Percentiles rank a stretch among this genome's conserved stretches.
Conservation (phyloP, 2,113 vertebrate genomes). For the Chiloscyllium plagiosum region DNA sequence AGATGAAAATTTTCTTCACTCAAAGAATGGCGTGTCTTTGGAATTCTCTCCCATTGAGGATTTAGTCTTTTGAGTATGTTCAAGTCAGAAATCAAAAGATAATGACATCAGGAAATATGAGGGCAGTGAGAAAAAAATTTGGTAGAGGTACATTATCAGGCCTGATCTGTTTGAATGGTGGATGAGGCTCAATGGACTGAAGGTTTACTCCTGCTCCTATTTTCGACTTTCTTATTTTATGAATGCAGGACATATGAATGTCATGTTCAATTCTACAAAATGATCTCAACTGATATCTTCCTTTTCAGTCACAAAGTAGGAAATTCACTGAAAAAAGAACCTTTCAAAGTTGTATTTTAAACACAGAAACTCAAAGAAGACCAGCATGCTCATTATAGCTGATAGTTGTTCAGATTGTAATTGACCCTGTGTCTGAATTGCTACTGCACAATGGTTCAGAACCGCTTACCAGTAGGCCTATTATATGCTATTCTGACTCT, state of each 20-base stretch:
- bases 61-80: no score
- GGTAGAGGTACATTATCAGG: no score
- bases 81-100: no score
- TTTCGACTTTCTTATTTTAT: background rate
- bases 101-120: no score
- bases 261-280: background rate
- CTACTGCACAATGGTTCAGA: background rate
- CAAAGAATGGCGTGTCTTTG: no score
- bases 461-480: background rate
- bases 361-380: constrained; percentile 3
- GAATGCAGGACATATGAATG: background rate
- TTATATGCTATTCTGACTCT: background rate
- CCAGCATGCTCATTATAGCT: background rate
- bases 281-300: background rate
- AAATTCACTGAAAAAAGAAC: background rate
- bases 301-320: background rate
- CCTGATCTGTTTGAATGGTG: no score
- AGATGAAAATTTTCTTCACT: no score
- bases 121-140: no score
- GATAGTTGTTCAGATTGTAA: background rate
- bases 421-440: background rate
- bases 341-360: background rate
- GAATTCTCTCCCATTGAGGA: no score
- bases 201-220: no score
- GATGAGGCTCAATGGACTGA: no score